A percentile compares a stretch with the other conserved stretches of the same genome.
These are phyloP conservation scores for Octopus sinensis DNA, from an alignment of 1,140 invertebrate genomes.

Conservation along the genomic window DNA sequence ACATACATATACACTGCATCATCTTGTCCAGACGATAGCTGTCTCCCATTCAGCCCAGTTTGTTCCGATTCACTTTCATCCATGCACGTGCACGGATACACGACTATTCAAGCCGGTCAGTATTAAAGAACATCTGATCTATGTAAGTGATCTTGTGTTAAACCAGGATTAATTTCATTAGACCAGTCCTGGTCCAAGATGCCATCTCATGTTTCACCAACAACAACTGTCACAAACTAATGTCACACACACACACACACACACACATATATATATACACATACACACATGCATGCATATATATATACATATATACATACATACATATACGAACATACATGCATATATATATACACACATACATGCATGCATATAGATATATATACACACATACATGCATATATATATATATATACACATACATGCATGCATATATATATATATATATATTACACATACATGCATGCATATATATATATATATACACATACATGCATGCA, in stretches of 20 bases:
- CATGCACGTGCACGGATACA: too few species aligned
- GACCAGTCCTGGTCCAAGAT: too few species aligned
- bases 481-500: background rate
- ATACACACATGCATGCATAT: background rate
- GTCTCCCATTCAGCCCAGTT: too few species aligned
- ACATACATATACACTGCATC: too few species aligned
- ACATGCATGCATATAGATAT: background rate
- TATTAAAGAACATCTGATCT: too few species aligned
- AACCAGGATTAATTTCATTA: too few species aligned
- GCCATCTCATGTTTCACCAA: background rate
- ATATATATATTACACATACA: background rate
- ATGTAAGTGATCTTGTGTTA: too few species aligned
- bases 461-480: background rate
- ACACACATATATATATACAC: constrained; percentile 4
- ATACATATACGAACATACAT: background rate
- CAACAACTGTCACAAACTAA: background rate
- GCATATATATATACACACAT: background rate
- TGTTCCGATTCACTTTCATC: too few species aligned
- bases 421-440: background rate
- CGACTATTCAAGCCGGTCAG: too few species aligned
- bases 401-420: background rate
- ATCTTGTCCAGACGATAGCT: too few species aligned
- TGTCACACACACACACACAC: constrained; percentile 11
- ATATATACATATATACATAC: background rate
- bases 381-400: background rate